phyloP scores from a whole-genome alignment of 2,797 vertebrate species.

The Rhabdomys pumilio region DNA sequence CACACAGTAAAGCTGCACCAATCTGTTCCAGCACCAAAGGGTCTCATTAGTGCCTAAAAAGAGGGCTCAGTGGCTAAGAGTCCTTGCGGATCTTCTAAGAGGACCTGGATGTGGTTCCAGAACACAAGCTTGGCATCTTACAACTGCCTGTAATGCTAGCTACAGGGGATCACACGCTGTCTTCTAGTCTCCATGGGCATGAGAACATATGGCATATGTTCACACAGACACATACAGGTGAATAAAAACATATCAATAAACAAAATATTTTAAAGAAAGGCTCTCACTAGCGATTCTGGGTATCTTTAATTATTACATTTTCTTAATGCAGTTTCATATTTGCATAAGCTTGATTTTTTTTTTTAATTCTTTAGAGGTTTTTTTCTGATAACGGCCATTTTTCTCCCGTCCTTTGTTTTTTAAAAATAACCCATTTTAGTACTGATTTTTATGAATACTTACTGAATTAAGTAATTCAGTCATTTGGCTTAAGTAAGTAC shows the following conservation, averaged over 20 bases:
- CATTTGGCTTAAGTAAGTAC: not conserved
- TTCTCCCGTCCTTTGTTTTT: not conserved
- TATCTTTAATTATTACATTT: slow-evolving; percentile 23
- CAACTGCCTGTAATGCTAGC: not conserved
- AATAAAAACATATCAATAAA: not conserved
- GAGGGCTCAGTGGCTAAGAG: not conserved
- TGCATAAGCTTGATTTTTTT: not conserved
- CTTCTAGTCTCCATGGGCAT: not conserved
- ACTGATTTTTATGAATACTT: slow-evolving; percentile 8
- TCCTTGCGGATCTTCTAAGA: not conserved
- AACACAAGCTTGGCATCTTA: not conserved
- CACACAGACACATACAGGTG: not conserved
- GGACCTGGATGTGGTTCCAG: not conserved
- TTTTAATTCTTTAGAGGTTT: not conserved
- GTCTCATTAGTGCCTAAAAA: not conserved
- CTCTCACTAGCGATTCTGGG: not conserved
- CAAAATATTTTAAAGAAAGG: not conserved
- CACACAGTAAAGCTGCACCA: not conserved
- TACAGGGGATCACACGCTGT: not conserved
- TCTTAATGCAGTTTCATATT: slow-evolving; percentile 34
- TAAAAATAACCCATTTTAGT: not conserved
- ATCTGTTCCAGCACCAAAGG: not conserved
- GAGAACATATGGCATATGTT: not conserved
- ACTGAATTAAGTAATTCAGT: not conserved
- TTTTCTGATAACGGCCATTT: slow-evolving; percentile 18